Evolutionary conservation across 2,113 vertebrate genomes (phyloP).

Genomic region (Serinus canaria): DNA sequence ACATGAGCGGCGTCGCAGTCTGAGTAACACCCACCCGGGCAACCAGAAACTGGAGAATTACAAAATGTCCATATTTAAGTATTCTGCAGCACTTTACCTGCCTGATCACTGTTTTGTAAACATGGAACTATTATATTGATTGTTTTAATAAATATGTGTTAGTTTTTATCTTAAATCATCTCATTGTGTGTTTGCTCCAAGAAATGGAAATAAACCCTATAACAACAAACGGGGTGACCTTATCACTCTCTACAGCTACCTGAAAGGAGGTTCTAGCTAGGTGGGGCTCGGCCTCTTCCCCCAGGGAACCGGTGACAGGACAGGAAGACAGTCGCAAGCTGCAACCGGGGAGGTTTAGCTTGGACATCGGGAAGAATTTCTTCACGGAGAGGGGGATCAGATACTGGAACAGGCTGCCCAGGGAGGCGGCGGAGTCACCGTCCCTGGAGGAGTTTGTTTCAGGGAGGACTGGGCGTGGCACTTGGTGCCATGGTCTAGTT

Average conservation of each 20-base stretch:
- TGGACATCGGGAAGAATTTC: not conserved
- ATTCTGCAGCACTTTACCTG: constrained; percentile 65
- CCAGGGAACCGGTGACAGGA: accelerated
- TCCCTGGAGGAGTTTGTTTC: not conserved
- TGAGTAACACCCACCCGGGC: not conserved
- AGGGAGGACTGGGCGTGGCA: too few relatives aligned
- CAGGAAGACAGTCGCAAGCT: not conserved
- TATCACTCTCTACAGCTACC: accelerated
- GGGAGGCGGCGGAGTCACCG: not conserved
- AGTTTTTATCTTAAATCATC: constrained; percentile 47
- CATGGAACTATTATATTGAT: constrained; percentile 41
- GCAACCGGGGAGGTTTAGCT: not conserved
- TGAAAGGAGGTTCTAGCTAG: too few relatives aligned
- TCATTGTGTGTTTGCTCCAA: not conserved
- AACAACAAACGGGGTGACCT: accelerated
- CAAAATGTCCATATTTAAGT: constrained; percentile 53
- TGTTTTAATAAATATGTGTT: constrained; percentile 64
- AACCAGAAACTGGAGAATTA: constrained; percentile 61
- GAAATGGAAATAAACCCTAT: not conserved
- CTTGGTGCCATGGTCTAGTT: not conserved
- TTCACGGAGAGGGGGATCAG: not conserved
- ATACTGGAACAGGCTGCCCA: not conserved
- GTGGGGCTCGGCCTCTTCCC: not conserved
- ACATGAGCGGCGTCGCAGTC: not conserved
- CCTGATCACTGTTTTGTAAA: constrained; percentile 66